Evolutionary conservation across 2,113 vertebrate species (phyloP).

Genomic region (Dromaius novaehollandiae): DNA sequence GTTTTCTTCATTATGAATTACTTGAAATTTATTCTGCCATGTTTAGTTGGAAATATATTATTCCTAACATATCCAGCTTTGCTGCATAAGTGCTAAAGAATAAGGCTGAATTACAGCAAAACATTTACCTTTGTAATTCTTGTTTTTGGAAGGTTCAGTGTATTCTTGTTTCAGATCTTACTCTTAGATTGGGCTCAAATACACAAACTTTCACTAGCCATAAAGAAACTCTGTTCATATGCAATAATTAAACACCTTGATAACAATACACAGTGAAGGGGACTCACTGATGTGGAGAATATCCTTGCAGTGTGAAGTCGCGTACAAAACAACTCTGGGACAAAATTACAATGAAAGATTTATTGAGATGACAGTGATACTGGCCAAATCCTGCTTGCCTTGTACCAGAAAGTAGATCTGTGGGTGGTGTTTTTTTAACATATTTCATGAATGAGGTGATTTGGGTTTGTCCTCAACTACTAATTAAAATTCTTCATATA

Average conservation of each 20-base stretch:
- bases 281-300: not conserved
- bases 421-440: not conserved
- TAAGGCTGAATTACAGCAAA: not conserved
- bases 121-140: not conserved
- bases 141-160: not conserved
- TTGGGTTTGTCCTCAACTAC: not conserved
- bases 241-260: not conserved
- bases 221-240: not conserved
- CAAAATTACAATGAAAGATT: not conserved
- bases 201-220: not conserved
- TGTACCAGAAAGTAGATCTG: not conserved
- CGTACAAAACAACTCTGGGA: not conserved
- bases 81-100: not conserved
- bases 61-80: not conserved
- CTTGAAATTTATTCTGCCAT: not conserved
- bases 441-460: not conserved
- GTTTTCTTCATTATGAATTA: not conserved
- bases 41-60: not conserved
- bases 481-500: not conserved
- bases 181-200: not conserved
- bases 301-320: not conserved
- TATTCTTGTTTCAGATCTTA: not conserved
- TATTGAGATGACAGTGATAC: not conserved
- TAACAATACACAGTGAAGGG: not conserved
- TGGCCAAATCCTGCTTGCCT: not conserved